Percentiles rank a stretch among this genome's conserved stretches.
These are phyloP conservation scores for Calliopsis andreniformis DNA, from an alignment of 1,140 invertebrate genomes.

Conservation along the genomic window DNA sequence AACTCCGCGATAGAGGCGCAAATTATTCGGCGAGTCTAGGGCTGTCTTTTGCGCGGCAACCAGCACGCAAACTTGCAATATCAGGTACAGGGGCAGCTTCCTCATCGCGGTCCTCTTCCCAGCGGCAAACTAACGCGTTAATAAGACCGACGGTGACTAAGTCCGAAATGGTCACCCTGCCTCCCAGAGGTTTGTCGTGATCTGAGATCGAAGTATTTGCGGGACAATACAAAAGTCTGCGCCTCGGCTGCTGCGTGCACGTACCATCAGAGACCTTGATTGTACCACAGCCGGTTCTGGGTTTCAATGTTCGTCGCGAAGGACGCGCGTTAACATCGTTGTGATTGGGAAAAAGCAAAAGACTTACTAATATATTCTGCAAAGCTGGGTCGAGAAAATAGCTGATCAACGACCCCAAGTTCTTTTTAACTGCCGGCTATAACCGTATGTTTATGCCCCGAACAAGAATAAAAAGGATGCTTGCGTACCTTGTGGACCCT, in stretches of 20 bases:
- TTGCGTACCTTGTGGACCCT: no score
- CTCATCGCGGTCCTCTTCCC: constrained; percentile 3
- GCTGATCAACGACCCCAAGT: not conserved
- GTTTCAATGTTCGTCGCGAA: constrained; percentile 31
- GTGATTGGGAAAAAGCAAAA: not conserved
- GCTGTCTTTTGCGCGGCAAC: constrained; percentile 49
- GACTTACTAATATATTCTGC: not conserved
- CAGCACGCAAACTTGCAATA: constrained; percentile 13
- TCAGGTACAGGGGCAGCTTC: not conserved
- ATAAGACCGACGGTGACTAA: not conserved
- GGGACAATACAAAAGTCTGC: constrained; percentile 11
- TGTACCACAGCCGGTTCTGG: not conserved
- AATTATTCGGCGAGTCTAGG: constrained; percentile 60
- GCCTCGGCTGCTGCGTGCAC: constrained; percentile 7
- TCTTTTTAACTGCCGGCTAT: not conserved
- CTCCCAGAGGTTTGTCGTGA: not conserved
- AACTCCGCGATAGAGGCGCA: constrained; percentile 46
- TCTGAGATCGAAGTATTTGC: constrained; percentile 4
- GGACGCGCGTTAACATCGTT: not conserved
- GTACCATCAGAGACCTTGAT: constrained; percentile 32
- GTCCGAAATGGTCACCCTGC: not conserved
- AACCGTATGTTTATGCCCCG: no score
- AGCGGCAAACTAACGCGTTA: not conserved
- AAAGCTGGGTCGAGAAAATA: not conserved
- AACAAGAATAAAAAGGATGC: no score